Conservation (phyloP, 2,797 vertebrate genomes). For the Buceros bicornis region DNA sequence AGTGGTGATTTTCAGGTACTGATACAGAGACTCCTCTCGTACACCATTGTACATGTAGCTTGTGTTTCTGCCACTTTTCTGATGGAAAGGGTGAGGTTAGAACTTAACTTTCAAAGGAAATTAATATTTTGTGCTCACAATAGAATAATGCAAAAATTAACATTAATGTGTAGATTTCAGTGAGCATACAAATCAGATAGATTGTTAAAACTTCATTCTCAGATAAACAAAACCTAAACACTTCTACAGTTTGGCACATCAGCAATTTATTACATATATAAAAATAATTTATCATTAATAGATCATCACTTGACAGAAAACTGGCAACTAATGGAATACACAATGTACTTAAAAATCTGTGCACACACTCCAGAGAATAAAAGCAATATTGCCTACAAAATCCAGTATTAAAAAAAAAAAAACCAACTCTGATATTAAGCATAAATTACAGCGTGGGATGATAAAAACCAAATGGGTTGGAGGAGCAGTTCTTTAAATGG, state of each 20-base stretch:
- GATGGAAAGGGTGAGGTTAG: neutral
- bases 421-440: neutral
- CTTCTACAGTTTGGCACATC: conserved; percentile 12
- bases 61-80: neutral
- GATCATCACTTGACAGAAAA: conserved; percentile 4
- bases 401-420: neutral
- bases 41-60: neutral
- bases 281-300: neutral
- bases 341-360: neutral
- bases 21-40: neutral
- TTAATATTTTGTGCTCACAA: neutral
- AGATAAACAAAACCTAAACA: neutral
- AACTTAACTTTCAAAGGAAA: neutral
- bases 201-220: neutral
- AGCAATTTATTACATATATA: neutral
- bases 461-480: conserved; percentile 24
- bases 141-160: neutral
- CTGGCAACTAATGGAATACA: neutral
- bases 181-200: neutral
- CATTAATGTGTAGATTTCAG: neutral
- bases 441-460: neutral
- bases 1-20: neutral
- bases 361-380: neutral
- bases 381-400: neutral
- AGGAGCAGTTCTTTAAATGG: conserved; percentile 3